Base-by-base conservation (phyloP, 2,797 vertebrate genomes). In the Megaceryle alcyon region DNA sequence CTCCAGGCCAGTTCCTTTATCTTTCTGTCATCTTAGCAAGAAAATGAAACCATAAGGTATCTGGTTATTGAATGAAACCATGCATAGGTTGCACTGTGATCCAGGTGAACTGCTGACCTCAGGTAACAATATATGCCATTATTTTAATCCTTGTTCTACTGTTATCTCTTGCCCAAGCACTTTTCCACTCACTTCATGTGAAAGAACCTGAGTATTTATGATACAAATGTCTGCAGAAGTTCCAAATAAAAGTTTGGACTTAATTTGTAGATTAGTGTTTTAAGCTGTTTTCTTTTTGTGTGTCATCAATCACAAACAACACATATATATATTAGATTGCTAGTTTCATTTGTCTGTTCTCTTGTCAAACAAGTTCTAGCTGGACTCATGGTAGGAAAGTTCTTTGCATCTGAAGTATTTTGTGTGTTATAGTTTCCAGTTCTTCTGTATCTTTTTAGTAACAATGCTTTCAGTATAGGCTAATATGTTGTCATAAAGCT, bases 141-240 rank as follows among this genome's bases (percentile, higher is more conserved):
- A 35, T 85, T 92, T 69, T n/a, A 72, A 26, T 75, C 31, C 41
- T 84, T 79, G 63, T 88, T 93, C 78, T 75, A 20, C 39, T 59
- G 11, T 79, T 79, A 63, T 51, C 82, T 94, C 68, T 90, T 77
- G n/a, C 26, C 43, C 51, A 59, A 53, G 39, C 14, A 43, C 16
- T 14, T 66, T 89, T 87, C 33, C 9, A 23, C 26, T 68, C n/a
- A 33, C 9, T 89, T 85, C 17, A 29, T 41, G 57, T 16, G 39
- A 54, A 85, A 63, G 20, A 92, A 63, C 12, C n/a, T 35, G 29
- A 68, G 25, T 82, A 33, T 86, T 65, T 77, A 60, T 28, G 22
- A 35, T 0, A 0, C 26, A 82, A 85, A 53, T 33, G 8, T 49
- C 49, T 78, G 17, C 28, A 2, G 31, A 35, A 65, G 1, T 81